These are phyloP conservation scores for Hipposideros armiger DNA, from an alignment of 2,113 vertebrate genomes.

Conservation along the genomic window DNA sequence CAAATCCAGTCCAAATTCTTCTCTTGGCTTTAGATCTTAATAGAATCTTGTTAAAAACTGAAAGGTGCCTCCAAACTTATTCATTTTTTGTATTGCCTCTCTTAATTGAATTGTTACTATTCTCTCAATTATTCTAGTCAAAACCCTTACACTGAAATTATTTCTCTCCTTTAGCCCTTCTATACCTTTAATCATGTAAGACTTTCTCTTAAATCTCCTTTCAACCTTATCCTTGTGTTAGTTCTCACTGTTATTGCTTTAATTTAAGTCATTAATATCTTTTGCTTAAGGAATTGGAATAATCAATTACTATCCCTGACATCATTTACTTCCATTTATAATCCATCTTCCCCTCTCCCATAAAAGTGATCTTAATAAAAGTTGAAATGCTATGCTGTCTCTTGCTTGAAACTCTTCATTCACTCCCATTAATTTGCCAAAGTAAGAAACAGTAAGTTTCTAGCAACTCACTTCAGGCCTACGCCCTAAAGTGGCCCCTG, in stretches of 20 bases:
- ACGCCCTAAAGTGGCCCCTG: background rate
- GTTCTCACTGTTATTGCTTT: slow-evolving; percentile 10
- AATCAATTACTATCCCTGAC: background rate
- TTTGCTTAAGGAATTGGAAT: slow-evolving; percentile 39
- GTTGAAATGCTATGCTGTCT: background rate
- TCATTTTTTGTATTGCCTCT: background rate
- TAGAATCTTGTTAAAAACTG: background rate
- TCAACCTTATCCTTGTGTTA: background rate
- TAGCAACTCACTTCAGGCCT: background rate
- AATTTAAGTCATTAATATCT: background rate
- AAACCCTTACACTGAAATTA: background rate
- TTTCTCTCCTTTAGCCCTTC: background rate
- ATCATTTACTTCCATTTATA: slow-evolving; percentile 37
- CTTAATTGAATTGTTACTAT: background rate
- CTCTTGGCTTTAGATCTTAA: background rate
- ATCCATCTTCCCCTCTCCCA: background rate
- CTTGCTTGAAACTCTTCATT: background rate
- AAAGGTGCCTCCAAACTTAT: background rate
- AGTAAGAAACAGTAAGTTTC: background rate
- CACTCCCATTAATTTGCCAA: background rate
- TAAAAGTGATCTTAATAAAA: slow-evolving; percentile 4
- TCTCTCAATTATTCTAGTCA: background rate
- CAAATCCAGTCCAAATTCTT: background rate
- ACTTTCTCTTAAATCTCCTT: background rate
- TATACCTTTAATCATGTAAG: background rate